Base-by-base conservation (phyloP, 2,888 invertebrate species). In the Drosophila greeni region DNA sequence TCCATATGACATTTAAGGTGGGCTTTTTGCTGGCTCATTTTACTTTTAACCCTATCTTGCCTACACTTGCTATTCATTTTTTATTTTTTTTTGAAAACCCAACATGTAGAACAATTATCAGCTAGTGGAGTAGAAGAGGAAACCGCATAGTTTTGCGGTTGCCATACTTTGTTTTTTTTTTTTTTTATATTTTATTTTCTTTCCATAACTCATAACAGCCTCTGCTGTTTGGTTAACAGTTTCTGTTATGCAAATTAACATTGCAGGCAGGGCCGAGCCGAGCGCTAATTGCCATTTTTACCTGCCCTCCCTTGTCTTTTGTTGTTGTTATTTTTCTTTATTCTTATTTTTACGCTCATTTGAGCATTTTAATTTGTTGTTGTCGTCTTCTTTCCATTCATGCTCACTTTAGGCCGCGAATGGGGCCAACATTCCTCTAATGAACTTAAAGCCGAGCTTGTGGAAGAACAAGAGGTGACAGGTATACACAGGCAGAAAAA, bases 1-100 rank as follows among this genome's bases (percentile, higher is more conserved):
- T 80, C 84, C 84, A 60, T 43, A 53, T 66, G 74, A 74, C 66
- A 82, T 70, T 53, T 59, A 31, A 52, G 51, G 51, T 36, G 33
- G 31, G 14, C 23, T 5, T 20, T 20, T 23, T 23, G 5, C 23
- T 23, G 23, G 43, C 56, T 70, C 55, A 18, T 43, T 51, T 70
- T 70, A 62, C 56, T 33, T 43, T 39, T 31, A 23, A 1, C 43
- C 34, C 31, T 45, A 51, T 66, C 39, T 49, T 34, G 52, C 16
- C 29, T n/a, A 39, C 12, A 12, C 3, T 5, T 24, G 12, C 12
- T 29, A 11, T 31, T 45, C 24, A 26, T 29, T 39, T 42, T 18
- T 40, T 14, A 3, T 34, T 67, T 39, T 68, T 62, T 40, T 8
- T 40, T 40, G 23, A 5, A 2, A n/a, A n/a, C n/a, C 14, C n/a